These are phyloP conservation scores for Pediacus dermestoides DNA, from an alignment of 2,888 invertebrate genomes.

Conservation along the genomic window DNA sequence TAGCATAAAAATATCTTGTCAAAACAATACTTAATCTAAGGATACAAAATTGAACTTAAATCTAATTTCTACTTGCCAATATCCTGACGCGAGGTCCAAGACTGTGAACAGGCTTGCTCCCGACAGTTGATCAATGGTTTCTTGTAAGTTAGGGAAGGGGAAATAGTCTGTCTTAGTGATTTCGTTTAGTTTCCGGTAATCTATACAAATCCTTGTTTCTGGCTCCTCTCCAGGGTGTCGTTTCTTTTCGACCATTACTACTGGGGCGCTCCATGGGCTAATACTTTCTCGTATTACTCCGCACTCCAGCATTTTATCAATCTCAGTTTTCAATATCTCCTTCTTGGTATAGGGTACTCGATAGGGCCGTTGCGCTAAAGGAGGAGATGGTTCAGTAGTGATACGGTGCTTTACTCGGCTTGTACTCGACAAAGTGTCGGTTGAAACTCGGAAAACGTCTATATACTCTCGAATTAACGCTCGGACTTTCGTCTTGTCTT, in stretches of 20 bases:
- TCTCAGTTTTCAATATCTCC: slow-evolving; percentile 11
- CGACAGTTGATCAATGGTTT: slow-evolving; percentile 28
- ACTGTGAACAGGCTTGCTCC: slow-evolving; percentile 23
- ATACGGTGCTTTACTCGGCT: slow-evolving; percentile 9
- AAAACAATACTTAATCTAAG: too few species aligned
- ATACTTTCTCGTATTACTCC: slow-evolving; percentile 25
- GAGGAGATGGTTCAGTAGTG: slow-evolving; percentile 9
- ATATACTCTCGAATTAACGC: slow-evolving; percentile 7
- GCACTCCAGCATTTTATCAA: slow-evolving; percentile 23
- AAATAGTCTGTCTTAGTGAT: slow-evolving; percentile 20
- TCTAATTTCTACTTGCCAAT: slow-evolving; percentile 32
- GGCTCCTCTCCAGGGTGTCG: slow-evolving; percentile 18
- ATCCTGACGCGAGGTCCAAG: slow-evolving; percentile 31
- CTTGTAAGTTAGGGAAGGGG: slow-evolving; percentile 27
- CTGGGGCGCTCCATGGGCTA: slow-evolving; percentile 37
- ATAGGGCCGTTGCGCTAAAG: slow-evolving; percentile 7
- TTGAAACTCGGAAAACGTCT: slow-evolving; percentile 4
- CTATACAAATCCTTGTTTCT: slow-evolving; percentile 16
- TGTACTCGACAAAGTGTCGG: slow-evolving; percentile 12
- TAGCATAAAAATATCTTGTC: too few species aligned
- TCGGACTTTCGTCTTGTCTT: neutral
- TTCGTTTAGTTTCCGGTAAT: slow-evolving; percentile 21
- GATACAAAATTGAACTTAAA: too few species aligned
- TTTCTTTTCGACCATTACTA: slow-evolving; percentile 38
- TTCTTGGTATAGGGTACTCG: slow-evolving; percentile 10